These are phyloP conservation scores for Mesorhabditis belari DNA, from an alignment of 2,888 invertebrate species.

Conservation along the genomic window DNA sequence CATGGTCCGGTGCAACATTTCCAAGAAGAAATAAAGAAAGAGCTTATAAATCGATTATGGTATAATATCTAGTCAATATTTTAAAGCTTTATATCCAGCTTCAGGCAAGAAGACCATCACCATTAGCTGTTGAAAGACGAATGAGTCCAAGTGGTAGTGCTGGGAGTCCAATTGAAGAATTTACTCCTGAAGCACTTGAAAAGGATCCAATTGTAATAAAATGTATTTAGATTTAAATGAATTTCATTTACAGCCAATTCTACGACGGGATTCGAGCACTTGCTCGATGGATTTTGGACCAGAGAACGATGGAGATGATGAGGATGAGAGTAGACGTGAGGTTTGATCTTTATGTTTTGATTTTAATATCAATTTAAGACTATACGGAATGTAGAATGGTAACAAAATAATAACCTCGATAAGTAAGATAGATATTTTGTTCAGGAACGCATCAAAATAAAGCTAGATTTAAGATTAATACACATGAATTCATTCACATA, in stretches of 20 bases:
- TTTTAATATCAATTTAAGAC: background rate
- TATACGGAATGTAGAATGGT: no score
- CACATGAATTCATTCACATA: no score
- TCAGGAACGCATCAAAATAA: no score
- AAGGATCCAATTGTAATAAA: background rate
- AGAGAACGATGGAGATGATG: background rate
- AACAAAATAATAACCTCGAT: no score
- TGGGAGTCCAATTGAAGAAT: background rate
- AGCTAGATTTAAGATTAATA: no score
- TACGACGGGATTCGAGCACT: background rate
- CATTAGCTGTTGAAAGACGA: background rate
- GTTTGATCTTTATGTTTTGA: background rate
- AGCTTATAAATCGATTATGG: no score
- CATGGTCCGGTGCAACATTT: background rate
- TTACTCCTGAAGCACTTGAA: background rate
- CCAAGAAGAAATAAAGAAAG: background rate
- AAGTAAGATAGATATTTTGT: no score
- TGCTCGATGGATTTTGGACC: background rate
- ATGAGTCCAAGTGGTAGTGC: background rate
- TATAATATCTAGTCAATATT: no score
- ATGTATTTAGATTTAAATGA: no score
- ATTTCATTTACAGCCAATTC: background rate
- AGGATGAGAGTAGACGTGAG: background rate
- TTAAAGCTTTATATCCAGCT: background rate
- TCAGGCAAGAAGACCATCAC: background rate